Evolutionary conservation across 1,140 invertebrate species (phyloP).

Genomic region (Saccostrea cuccullata): DNA sequence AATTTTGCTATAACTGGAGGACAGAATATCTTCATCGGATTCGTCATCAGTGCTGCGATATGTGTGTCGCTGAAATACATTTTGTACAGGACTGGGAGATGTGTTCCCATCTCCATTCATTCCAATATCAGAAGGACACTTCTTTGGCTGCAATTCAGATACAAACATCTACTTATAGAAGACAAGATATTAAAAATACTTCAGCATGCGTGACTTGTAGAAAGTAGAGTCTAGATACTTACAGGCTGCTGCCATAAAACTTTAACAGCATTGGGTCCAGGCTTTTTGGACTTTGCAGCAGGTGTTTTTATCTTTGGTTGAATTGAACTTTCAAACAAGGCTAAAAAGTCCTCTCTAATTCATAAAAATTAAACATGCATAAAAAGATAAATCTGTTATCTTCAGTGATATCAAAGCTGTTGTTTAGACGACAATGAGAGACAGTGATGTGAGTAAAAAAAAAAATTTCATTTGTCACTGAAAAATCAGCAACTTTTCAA

Average conservation of each 20-base stretch:
- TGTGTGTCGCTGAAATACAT: conserved; percentile 72
- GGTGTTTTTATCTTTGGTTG: conserved; percentile 72
- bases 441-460: no score
- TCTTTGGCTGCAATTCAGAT: conserved; percentile 27
- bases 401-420: neutral
- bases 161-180: neutral
- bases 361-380: neutral
- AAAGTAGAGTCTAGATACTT: conserved; percentile 20
- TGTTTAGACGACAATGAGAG: neutral
- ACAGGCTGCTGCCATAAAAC: conserved; percentile 64
- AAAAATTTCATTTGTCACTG: no score
- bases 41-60: conserved; percentile 70
- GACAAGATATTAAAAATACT: neutral
- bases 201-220: neutral
- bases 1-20: conserved; percentile 56
- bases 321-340: conserved; percentile 73
- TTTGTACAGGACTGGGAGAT: conserved; percentile 59
- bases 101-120: conserved; percentile 1
- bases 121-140: neutral
- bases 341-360: conserved; percentile 73
- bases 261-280: conserved; percentile 63
- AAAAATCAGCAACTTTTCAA: neutral
- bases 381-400: neutral
- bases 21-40: conserved; percentile 54
- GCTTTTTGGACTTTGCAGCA: conserved; percentile 61